Base-by-base conservation (phyloP, 2,888 invertebrate species). In the Sthenelais limicola region DNA sequence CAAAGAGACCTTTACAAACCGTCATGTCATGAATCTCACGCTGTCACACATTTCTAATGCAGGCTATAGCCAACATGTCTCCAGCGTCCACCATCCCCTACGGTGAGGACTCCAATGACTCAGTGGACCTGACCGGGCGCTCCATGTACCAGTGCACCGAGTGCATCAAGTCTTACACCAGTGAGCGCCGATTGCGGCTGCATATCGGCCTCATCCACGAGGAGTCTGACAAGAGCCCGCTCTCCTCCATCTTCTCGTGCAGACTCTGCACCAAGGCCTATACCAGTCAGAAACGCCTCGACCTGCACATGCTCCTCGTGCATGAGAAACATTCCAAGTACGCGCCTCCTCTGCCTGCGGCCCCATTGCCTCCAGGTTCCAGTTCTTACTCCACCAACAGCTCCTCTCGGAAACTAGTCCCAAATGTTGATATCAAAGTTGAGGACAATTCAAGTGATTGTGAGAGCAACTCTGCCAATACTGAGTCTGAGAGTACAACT, bases 31-130 rank as follows among this genome's bases (percentile, higher is more conserved):
- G n/a, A n/a, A n/a, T n/a, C 43, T 18, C 43, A 12, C 43, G 18
- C 18, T 43, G 9, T 43, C 43, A 12, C 12, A 43, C 18, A 43
- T 18, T 43, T 12, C 43, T 32, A 3, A 33, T 56, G 1, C 56
- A 56, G 56, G 33, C 5, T 28, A 7, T 28, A n/a, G 56, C 30
- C 3, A 33, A 7, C 3, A 33, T 56, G 56, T 56, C 56, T 1
- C 56, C 56, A 33, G 56, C 56, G 3, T 56, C 56, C 30, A 56
- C 56, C 30, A 56, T 56, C 3, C 30, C 56, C 30, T 56, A 56
- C 18, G 56, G 56, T 5, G 56, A 56, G 2, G 56, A 56, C 56
- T 56, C 56, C 28, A 56, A 56, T 32, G 56, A 56, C 32, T 56
- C 56, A 3, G 56, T 56, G 5, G 56, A 56, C 32, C 30, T 56